phyloP scores from a whole-genome alignment of 2,797 vertebrate genomes.

The Psittacula echo region DNA sequence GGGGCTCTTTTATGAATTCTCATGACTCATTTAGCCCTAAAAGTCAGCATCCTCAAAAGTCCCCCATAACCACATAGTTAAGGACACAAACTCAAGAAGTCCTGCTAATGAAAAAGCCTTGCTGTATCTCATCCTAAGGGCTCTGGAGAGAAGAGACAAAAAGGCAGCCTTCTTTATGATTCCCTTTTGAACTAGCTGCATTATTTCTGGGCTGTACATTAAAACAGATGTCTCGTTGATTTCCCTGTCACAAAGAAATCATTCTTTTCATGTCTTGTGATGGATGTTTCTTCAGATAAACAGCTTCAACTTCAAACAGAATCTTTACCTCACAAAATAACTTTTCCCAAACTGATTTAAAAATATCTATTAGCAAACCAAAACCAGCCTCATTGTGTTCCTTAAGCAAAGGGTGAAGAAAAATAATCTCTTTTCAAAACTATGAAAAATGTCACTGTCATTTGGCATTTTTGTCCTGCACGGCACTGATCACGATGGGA shows the following conservation, averaged over 20 bases:
- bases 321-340: conserved; percentile 53
- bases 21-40: not conserved
- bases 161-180: conserved; percentile 14
- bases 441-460: not conserved
- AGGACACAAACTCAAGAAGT: not conserved
- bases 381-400: not conserved
- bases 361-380: conserved; percentile 34
- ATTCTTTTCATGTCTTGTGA: conserved; percentile 61
- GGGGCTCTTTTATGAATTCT: not conserved
- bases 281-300: conserved; percentile 50
- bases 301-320: conserved; percentile 17
- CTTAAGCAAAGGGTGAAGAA: not conserved
- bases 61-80: not conserved
- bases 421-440: not conserved
- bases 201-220: conserved; percentile 56
- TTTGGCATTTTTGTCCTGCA: not conserved
- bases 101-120: not conserved
- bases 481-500: fast-evolving
- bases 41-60: not conserved
- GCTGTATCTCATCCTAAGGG: not conserved
- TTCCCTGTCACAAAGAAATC: conserved; percentile 65
- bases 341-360: conserved; percentile 26
- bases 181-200: conserved; percentile 42
- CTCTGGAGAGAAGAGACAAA: conserved; percentile 16
- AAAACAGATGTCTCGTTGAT: conserved; percentile 71